Percentiles rank a stretch among this genome's conserved stretches.
Evolutionary conservation across 2,888 invertebrate species (phyloP).

Genomic region (Seira ritae): DNA sequence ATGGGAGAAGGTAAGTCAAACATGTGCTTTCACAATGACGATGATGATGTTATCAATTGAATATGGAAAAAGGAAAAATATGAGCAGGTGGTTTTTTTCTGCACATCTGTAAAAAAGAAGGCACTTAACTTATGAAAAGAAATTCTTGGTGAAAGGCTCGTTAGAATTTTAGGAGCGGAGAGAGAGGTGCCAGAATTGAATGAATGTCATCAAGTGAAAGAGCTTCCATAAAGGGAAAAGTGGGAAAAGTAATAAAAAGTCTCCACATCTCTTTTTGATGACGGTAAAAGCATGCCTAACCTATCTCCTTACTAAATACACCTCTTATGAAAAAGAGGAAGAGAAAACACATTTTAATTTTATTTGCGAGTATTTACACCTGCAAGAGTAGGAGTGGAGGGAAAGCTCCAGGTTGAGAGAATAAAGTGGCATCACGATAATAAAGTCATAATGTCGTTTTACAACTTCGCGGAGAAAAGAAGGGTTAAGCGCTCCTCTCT

Average conservation of each 20-base stretch:
- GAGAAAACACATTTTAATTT: background rate
- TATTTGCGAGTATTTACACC: conserved; percentile 1
- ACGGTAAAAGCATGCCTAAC: background rate
- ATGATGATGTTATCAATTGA: background rate
- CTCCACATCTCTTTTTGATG: conserved; percentile 2
- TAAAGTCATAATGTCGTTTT: conserved; percentile 8
- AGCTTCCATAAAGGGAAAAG: conserved; percentile 7
- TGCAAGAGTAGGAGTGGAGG: too few species aligned
- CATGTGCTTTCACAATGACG: background rate
- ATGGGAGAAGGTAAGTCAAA: conserved; percentile 6
- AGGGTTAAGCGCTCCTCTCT: background rate
- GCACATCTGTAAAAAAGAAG: background rate
- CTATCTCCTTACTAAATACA: background rate
- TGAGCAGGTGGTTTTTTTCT: background rate
- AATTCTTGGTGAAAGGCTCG: background rate
- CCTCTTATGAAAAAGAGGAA: background rate
- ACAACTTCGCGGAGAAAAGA: background rate
- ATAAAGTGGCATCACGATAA: conserved; percentile 2
- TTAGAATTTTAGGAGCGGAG: background rate
- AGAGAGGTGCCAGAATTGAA: conserved; percentile 1
- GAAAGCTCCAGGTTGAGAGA: background rate
- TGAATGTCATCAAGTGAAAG: conserved; percentile 7
- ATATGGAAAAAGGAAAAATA: background rate
- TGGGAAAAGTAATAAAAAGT: conserved; percentile 9
- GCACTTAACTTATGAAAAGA: conserved; percentile 3